Percentiles rank a stretch among this genome's conserved stretches.
These are phyloP conservation scores for Spea bombifrons DNA, from an alignment of 2,113 vertebrate species.

Conservation along the genomic window DNA sequence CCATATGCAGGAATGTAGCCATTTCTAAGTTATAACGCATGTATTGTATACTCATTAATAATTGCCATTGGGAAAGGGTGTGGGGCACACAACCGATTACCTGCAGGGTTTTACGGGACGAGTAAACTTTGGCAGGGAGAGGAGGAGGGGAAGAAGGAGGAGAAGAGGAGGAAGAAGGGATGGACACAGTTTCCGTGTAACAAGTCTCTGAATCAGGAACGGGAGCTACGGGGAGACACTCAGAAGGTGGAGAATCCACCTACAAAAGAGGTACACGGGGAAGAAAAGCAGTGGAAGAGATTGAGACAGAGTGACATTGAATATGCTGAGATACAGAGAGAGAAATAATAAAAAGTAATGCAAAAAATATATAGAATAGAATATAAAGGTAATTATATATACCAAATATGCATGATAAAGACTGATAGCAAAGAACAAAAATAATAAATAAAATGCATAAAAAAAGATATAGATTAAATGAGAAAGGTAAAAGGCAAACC, in stretches of 20 bases:
- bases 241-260: conserved; percentile 54
- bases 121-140: conserved; percentile 84
- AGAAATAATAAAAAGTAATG: conserved; percentile 8
- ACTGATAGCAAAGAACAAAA: background rate
- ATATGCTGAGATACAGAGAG: conserved; percentile 2
- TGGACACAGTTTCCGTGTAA: conserved; percentile 79
- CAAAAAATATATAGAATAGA: background rate
- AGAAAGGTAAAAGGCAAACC: background rate
- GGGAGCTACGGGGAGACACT: conserved; percentile 59
- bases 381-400: background rate
- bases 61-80: too few species aligned
- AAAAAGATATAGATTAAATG: background rate
- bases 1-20: too few species aligned
- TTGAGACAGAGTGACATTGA: conserved; percentile 7
- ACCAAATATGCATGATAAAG: conserved; percentile 37
- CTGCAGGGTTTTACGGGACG: conserved; percentile 77
- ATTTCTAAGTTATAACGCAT: too few species aligned
- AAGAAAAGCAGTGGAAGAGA: conserved; percentile 47
- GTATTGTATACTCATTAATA: too few species aligned
- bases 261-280: conserved; percentile 58
- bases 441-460: background rate
- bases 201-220: conserved; percentile 75
- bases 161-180: conserved; percentile 58
- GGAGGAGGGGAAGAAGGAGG: conserved; percentile 81
- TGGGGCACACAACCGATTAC: conserved; percentile 63